These are phyloP conservation scores for Cataglyphis livida DNA, from an alignment of 2,888 invertebrate species.

Conservation along the genomic window DNA sequence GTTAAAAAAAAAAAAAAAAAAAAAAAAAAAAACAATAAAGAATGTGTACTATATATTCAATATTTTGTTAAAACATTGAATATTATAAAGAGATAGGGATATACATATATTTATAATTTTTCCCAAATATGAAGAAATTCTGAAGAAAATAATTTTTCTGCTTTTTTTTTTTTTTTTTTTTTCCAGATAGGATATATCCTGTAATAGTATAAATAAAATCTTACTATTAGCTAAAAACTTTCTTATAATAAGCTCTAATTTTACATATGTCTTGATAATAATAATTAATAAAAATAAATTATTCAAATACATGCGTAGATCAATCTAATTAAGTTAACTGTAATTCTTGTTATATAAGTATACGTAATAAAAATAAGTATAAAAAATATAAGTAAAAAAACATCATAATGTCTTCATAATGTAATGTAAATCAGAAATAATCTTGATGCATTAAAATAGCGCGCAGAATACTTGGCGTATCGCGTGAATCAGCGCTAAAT, in stretches of 20 bases:
- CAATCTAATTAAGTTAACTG: background rate
- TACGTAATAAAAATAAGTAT: background rate
- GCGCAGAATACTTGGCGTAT: background rate
- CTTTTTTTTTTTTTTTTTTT: too few species aligned
- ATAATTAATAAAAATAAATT: background rate
- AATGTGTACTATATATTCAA: too few species aligned
- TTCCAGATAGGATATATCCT: too few species aligned
- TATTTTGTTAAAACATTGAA: too few species aligned
- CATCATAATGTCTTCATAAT: background rate
- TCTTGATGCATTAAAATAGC: background rate
- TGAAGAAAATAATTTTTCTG: too few species aligned
- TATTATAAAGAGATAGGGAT: too few species aligned
- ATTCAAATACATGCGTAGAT: background rate
- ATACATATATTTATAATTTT: too few species aligned
- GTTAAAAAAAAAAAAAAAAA: too few species aligned
- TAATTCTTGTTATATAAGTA: background rate
- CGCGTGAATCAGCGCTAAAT: slow-evolving; percentile 10
- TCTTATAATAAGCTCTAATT: background rate
- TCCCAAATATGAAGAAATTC: too few species aligned
- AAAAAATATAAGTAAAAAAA: too few species aligned
- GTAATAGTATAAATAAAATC: background rate
- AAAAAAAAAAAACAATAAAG: too few species aligned
- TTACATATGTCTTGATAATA: background rate
- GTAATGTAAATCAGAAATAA: background rate
- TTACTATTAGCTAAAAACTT: background rate